Conservation (phyloP, 2,888 invertebrate species). For the Meganola albula region DNA sequence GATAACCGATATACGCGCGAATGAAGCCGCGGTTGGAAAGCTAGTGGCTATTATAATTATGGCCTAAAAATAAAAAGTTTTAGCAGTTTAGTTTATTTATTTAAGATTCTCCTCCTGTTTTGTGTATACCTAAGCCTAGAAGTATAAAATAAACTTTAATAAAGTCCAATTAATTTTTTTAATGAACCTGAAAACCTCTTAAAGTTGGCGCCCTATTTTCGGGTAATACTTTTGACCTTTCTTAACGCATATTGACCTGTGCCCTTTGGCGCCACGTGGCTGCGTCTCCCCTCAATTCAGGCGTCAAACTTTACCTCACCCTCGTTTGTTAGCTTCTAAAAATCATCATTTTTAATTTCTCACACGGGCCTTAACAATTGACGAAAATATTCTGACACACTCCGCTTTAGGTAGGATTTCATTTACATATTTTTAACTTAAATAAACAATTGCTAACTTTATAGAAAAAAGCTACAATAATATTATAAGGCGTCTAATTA, state of each 20-base stretch:
- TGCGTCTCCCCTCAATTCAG: constrained; percentile 29
- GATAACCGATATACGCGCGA: too few relatives aligned
- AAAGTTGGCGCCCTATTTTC: constrained; percentile 37
- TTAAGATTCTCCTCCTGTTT: too few relatives aligned
- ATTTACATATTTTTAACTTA: not conserved
- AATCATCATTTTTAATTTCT: constrained; percentile 46
- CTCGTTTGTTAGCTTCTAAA: constrained; percentile 40
- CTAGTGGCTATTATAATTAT: too few relatives aligned
- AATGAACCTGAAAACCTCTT: constrained; percentile 32
- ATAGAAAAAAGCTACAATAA: too few relatives aligned
- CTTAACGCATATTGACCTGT: constrained; percentile 47
- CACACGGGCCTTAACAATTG: constrained; percentile 28
- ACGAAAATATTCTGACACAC: constrained; percentile 32
- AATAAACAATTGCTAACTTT: too few relatives aligned
- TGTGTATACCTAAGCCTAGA: too few relatives aligned
- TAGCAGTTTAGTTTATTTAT: too few relatives aligned
- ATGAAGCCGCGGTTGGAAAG: too few relatives aligned
- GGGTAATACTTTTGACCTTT: constrained; percentile 49
- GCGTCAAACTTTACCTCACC: constrained; percentile 37
- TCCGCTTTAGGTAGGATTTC: constrained; percentile 16
- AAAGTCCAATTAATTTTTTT: constrained; percentile 10
- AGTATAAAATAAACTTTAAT: constrained; percentile 12
- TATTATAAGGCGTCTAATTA: too few relatives aligned
- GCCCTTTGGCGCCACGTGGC: constrained; percentile 65
- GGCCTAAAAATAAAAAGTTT: too few relatives aligned